These are phyloP conservation scores for Cremastinae sp. DNA, from an alignment of 2,888 invertebrate genomes.

Conservation along the genomic window DNA sequence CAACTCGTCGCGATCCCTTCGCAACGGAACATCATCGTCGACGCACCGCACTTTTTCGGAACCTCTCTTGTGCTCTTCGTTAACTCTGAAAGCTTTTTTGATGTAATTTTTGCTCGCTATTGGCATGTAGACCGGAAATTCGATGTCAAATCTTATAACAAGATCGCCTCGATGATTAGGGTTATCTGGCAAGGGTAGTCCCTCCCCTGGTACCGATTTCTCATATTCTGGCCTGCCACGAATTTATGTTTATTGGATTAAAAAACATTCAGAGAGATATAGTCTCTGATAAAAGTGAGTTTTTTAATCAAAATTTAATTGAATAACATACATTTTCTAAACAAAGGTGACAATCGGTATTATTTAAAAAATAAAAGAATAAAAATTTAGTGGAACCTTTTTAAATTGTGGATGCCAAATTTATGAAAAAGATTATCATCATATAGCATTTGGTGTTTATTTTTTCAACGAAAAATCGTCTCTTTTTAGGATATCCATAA, in stretches of 20 bases:
- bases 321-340: too few species aligned
- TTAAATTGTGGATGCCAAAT: too few species aligned
- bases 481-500: too few species aligned
- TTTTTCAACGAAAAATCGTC: too few species aligned
- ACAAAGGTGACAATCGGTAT: too few species aligned
- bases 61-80: conserved; percentile 56
- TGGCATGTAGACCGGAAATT: conserved; percentile 83
- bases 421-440: too few species aligned
- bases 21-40: conserved; percentile 67
- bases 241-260: conserved; percentile 6
- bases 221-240: conserved; percentile 83
- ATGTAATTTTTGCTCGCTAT: conserved; percentile 79
- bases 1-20: conserved; percentile 62
- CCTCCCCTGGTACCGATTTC: conserved; percentile 87
- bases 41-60: conserved; percentile 68
- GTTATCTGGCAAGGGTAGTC: conserved; percentile 86
- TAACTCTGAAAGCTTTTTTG: conserved; percentile 69
- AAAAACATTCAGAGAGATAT: background rate
- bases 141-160: conserved; percentile 85
- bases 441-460: too few species aligned
- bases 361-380: too few species aligned
- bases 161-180: conserved; percentile 86
- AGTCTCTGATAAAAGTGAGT: background rate
- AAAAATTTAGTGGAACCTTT: too few species aligned
- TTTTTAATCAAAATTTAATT: background rate